These are phyloP conservation scores for Melangyna quadrimaculata DNA, from an alignment of 2,888 invertebrate genomes.

Conservation along the genomic window DNA sequence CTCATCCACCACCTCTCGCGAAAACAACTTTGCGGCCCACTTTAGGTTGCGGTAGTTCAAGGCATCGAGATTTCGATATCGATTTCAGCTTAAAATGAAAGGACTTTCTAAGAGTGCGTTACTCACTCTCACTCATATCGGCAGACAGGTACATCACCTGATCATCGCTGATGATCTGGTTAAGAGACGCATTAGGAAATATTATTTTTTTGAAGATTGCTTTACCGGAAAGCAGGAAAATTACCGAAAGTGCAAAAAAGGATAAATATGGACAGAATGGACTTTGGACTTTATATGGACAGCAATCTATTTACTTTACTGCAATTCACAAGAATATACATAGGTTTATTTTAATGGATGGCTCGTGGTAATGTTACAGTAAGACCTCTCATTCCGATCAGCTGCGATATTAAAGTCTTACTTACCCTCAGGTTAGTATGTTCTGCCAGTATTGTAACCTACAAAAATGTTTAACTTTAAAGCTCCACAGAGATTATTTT, in stretches of 20 bases:
- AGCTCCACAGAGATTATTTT: too few relatives aligned
- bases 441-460: too few relatives aligned
- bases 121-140: not conserved
- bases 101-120: slow-evolving; percentile 53
- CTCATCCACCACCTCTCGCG: not conserved
- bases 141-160: not conserved
- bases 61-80: not conserved
- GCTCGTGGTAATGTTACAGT: not conserved
- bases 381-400: not conserved
- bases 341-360: not conserved
- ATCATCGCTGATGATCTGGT: not conserved
- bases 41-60: not conserved
- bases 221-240: not conserved
- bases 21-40: not conserved
- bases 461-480: too few relatives aligned
- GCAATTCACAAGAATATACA: not conserved
- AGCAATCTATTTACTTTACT: not conserved
- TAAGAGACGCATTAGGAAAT: not conserved
- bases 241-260: not conserved
- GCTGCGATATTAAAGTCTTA: too few relatives aligned
- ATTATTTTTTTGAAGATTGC: not conserved
- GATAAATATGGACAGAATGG: not conserved
- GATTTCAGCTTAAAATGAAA: slow-evolving; percentile 26
- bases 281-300: too few relatives aligned
- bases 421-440: too few relatives aligned